Conservation (phyloP, 1,140 invertebrate species). For the Drosophila mojavensis region DNA sequence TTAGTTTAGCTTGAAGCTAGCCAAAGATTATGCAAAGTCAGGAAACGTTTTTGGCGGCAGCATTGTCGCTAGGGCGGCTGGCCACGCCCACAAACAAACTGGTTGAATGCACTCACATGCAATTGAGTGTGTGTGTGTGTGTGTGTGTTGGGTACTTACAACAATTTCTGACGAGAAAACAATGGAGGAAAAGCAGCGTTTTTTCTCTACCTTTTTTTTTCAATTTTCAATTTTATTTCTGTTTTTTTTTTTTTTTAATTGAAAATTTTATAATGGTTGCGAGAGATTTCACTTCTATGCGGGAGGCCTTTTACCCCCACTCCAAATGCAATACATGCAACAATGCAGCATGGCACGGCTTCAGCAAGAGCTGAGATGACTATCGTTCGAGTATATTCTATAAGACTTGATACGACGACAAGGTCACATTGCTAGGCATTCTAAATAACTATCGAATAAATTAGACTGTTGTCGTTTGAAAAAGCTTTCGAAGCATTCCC, state of each 20-base stretch:
- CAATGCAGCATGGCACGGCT: no score
- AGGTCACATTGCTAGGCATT: no score
- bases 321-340: constrained; percentile 37
- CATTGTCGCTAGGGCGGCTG: constrained; percentile 21
- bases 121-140: no score
- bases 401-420: no score
- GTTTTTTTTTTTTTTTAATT: constrained; percentile 10
- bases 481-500: neutral
- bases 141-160: constrained; percentile 2
- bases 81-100: constrained; percentile 29
- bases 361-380: no score
- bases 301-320: constrained; percentile 35
- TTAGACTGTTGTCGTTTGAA: neutral
- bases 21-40: constrained; percentile 69
- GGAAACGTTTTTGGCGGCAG: constrained; percentile 51
- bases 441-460: no score
- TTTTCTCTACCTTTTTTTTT: constrained; percentile 9
- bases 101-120: constrained; percentile 16
- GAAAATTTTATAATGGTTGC: constrained; percentile 62
- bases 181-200: constrained; percentile 47
- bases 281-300: constrained; percentile 73
- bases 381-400: no score
- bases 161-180: constrained; percentile 40
- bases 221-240: constrained; percentile 19
- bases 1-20: constrained; percentile 30